Conservation (phyloP, 2,113 vertebrate species). For the Talpa occidentalis region DNA sequence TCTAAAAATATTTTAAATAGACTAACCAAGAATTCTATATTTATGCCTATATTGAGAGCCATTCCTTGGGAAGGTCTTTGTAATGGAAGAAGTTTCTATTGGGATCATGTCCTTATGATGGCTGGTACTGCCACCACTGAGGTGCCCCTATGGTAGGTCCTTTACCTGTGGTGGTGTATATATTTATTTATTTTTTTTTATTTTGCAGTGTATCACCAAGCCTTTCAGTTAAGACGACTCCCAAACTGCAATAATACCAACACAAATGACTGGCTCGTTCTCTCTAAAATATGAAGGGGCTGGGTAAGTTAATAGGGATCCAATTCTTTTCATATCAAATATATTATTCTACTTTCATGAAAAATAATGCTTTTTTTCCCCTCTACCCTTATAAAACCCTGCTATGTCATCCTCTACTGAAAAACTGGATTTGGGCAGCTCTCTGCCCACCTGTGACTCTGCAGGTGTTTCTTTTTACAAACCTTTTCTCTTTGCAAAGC, state of each 20-base stretch:
- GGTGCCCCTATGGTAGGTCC: neutral
- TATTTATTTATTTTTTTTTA: no score
- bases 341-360: neutral
- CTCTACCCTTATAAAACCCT: neutral
- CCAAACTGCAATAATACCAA: neutral
- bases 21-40: neutral
- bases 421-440: no score
- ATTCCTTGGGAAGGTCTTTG: neutral
- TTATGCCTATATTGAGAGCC: neutral
- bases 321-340: neutral
- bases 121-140: accelerated
- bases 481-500: no score
- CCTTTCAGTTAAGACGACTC: neutral
- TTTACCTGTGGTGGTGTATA: neutral
- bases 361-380: neutral
- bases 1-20: conserved; percentile 45
- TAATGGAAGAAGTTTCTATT: neutral
- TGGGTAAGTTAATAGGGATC: neutral
- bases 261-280: neutral
- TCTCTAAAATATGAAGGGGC: neutral
- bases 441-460: no score
- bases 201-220: neutral
- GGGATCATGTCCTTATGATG: neutral
- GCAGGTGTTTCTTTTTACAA: no score
- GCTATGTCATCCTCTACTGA: neutral